Evolutionary conservation across 2,888 invertebrate species (phyloP).

Genomic region (Eristalis pertinax): DNA sequence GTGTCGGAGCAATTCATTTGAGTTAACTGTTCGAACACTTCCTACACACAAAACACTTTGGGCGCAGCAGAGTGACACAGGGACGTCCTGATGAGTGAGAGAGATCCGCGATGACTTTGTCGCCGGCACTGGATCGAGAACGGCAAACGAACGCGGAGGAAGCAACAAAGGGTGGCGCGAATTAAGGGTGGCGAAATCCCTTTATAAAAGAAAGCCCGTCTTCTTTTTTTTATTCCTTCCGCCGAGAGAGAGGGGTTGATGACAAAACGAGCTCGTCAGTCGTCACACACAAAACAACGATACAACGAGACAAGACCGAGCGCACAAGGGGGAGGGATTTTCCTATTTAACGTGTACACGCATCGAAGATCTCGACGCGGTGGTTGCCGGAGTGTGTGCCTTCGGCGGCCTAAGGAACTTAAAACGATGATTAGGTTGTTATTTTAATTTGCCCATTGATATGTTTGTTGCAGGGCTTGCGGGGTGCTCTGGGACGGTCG

Average conservation of each 20-base stretch:
- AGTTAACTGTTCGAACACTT: constrained; percentile 74
- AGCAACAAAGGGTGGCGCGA: constrained; percentile 72
- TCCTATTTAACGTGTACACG: constrained; percentile 73
- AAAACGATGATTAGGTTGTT: constrained; percentile 82
- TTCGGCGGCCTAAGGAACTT: constrained; percentile 77
- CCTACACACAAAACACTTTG: constrained; percentile 62
- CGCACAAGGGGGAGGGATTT: constrained; percentile 45
- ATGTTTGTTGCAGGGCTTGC: constrained; percentile 74
- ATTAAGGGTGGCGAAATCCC: constrained; percentile 75
- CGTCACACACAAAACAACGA: constrained; percentile 8
- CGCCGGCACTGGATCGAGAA: constrained; percentile 55
- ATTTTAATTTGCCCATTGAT: constrained; percentile 82
- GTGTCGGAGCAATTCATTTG: constrained; percentile 76
- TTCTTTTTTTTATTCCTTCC: constrained; percentile 30
- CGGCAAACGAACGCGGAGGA: constrained; percentile 6
- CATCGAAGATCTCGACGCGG: constrained; percentile 44
- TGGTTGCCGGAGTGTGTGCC: constrained; percentile 24
- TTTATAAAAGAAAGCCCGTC: constrained; percentile 67
- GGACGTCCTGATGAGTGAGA: constrained; percentile 34
- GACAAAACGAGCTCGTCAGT: constrained; percentile 72
- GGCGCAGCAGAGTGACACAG: constrained; percentile 56
- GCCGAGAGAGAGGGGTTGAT: constrained; percentile 64
- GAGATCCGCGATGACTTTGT: constrained; percentile 73
- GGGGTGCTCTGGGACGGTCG: constrained; percentile 46
- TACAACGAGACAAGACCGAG: not conserved